Base-by-base conservation (phyloP, 2,888 invertebrate genomes). In the Willowsia nigromaculata region DNA sequence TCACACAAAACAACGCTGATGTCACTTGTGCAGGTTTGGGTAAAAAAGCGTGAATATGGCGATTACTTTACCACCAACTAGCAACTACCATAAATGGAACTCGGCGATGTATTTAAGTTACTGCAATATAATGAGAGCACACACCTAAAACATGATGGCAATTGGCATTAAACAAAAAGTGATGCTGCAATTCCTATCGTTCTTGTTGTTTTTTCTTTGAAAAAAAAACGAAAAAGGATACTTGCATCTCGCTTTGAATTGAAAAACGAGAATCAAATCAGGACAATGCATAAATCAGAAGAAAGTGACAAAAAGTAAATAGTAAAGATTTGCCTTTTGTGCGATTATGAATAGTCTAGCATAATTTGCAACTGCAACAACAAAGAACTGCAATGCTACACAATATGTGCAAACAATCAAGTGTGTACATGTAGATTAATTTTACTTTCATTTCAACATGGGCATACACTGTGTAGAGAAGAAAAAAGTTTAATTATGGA, bases 381-480 rank as follows among this genome's bases (percentile, higher is more conserved):
- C 18, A 22, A 15, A 25, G 25, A 4, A 56, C 5, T 3, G 3
- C 11, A 50, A 50, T 9, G 22, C 18, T 22, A 27, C 62, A 27
- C 62, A 62, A 30, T n/a, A 68, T 37, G 1, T 68, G 18, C 33
- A 68, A 33, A 37, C 2, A 37, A 37, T n/a, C 33, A 68, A 33
- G n/a, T 1, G 30, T 9, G 30, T 37, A 37, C 4, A 2, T 1
- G 18, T 37, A 68, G 18, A 37, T 68, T 25, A 37, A 68, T 68
- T 68, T 68, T 68, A 68, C 65, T 68, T 68, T 68, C 65, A 68
- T 68, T 68, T 68, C 65, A 68, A 68, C 37, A 37, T 68, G 37
- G n/a, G 18, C 62, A 27, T 13, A 62, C 13, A 27, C 4, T 62
- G 15, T n/a, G 27, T 56, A 56, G 18, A 56, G 3, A 30, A 62